Percentiles rank a stretch among this genome's conserved stretches.
These are phyloP conservation scores for Brachionichthys hirsutus DNA, from an alignment of 2,113 vertebrate genomes.

Conservation along the genomic window DNA sequence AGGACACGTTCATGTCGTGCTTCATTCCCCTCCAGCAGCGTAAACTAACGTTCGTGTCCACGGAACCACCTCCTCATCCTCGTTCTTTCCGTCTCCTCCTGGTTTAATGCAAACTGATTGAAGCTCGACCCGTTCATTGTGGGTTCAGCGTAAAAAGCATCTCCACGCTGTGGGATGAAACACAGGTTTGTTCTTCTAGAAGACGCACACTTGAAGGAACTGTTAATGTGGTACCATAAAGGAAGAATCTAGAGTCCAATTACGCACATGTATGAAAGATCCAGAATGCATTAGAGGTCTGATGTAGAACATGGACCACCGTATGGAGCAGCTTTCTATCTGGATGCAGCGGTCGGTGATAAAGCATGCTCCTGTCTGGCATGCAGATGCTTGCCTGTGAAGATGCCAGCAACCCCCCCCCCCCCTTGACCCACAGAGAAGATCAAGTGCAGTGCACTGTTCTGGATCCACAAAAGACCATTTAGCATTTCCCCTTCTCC, in stretches of 20 bases:
- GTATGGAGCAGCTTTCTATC: constrained; percentile 7
- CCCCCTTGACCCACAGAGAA: constrained; percentile 31
- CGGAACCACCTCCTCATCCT: constrained; percentile 48
- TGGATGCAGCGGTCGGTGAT: constrained; percentile 10
- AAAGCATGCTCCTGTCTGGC: too few relatives aligned
- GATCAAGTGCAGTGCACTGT: constrained; percentile 20
- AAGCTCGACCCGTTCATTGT: constrained; percentile 22
- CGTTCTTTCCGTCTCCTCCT: constrained; percentile 36
- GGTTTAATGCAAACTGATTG: constrained; percentile 41
- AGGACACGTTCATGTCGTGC: constrained; percentile 1
- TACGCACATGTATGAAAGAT: constrained; percentile 12
- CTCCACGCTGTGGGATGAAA: too few relatives aligned
- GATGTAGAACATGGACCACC: constrained; percentile 4
- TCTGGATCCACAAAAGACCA: constrained; percentile 12
- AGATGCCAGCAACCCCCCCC: too few relatives aligned
- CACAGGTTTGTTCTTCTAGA: neutral
- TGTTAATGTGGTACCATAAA: neutral
- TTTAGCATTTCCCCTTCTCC: constrained; percentile 43
- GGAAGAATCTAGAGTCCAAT: constrained; percentile 1
- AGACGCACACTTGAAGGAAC: neutral
- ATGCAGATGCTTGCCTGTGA: neutral
- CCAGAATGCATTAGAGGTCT: constrained; percentile 2
- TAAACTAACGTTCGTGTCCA: too few relatives aligned
- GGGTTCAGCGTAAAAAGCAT: too few relatives aligned
- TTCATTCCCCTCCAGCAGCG: too few relatives aligned